These are phyloP conservation scores for Proterorhinus semilunaris DNA, from an alignment of 2,113 vertebrate species.

Conservation along the genomic window DNA sequence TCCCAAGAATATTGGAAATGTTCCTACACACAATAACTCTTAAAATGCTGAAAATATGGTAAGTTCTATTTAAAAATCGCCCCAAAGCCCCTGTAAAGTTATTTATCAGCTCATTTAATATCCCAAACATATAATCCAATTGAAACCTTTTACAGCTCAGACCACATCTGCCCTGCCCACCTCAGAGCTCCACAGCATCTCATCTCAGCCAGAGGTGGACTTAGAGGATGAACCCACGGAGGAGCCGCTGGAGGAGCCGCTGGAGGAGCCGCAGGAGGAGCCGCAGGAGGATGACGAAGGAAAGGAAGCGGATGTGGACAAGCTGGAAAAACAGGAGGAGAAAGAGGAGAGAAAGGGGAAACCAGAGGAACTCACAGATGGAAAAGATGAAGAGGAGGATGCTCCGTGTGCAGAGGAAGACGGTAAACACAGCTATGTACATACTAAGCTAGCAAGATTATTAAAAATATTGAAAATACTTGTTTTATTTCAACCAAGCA, in stretches of 20 bases:
- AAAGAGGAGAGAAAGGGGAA: background rate
- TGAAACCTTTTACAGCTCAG: background rate
- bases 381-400: background rate
- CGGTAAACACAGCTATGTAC: slow-evolving; percentile 21
- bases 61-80: no score
- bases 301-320: background rate
- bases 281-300: background rate
- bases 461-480: no score
- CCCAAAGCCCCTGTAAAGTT: no score
- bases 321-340: slow-evolving; percentile 17
- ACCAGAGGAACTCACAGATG: background rate
- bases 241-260: background rate
- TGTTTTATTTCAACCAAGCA: no score
- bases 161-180: background rate
- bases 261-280: background rate
- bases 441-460: background rate
- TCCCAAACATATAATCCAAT: no score
- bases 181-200: background rate
- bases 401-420: slow-evolving; percentile 22
- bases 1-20: no score
- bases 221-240: background rate
- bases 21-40: no score
- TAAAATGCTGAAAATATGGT: no score
- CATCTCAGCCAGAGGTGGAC: background rate
- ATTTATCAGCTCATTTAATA: no score